Conservation (phyloP, 1,140 invertebrate genomes). For the Neotoxoptera formosana region DNA sequence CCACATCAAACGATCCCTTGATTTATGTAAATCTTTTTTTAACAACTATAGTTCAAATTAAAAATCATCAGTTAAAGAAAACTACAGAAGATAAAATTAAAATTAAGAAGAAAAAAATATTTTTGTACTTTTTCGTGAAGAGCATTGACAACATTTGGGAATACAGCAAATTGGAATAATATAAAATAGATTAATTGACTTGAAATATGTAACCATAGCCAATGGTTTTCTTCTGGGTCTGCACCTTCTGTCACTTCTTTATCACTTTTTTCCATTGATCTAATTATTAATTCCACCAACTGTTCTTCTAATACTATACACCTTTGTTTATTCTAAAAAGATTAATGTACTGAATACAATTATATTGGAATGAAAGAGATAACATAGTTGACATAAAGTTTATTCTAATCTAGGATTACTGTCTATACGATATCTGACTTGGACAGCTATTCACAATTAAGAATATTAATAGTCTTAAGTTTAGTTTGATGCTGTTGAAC, state of each 20-base stretch:
- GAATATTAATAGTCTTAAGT: neutral
- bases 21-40: conserved; percentile 82
- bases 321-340: conserved; percentile 63
- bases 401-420: neutral
- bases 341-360: neutral
- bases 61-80: neutral
- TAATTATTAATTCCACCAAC: conserved; percentile 88
- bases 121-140: conserved; percentile 80
- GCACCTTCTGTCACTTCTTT: conserved; percentile 59
- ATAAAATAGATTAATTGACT: conserved; percentile 97
- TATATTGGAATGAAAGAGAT: neutral
- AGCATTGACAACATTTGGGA: conserved; percentile 89
- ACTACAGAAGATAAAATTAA: neutral
- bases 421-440: neutral
- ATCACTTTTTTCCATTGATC: conserved; percentile 92
- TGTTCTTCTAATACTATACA: conserved; percentile 92
- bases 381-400: neutral
- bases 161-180: conserved; percentile 91
- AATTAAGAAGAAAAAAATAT: neutral
- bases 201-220: conserved; percentile 92
- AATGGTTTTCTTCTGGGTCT: conserved; percentile 70
- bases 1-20: conserved; percentile 96
- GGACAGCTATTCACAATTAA: neutral
- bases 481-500: neutral
- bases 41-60: conserved; percentile 69